Base-by-base conservation (phyloP, 2,113 vertebrate species). In the Muntiacus muntjak region DNA sequence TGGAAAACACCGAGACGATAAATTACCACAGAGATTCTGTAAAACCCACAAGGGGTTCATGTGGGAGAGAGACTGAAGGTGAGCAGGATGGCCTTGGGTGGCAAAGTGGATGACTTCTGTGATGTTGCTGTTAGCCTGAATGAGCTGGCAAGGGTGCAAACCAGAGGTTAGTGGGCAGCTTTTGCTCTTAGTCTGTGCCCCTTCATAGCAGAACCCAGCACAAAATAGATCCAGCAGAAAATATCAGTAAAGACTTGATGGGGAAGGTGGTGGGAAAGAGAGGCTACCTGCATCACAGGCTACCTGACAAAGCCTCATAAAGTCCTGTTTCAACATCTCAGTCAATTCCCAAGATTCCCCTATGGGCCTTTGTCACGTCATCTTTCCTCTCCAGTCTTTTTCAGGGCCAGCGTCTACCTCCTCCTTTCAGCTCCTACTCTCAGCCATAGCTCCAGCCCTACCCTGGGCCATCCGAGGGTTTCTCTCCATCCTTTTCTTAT, bases 1-100 rank as follows among this genome's bases (percentile, higher is more conserved):
- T 84, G 79, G 94, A 97, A 91, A 97, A 97, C 11, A 76, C 87
- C 7, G 3, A 94, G 60, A 50, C 52, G 79, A 97, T 97, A 97
- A 94, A 94, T 96, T n/a, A 96, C 95, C 87, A 74, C 82, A 93
- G 54, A 95, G 86, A 55, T 58, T 94, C 88, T 52, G 43, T 40
- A 81, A 94, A 62, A 55, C n/a, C 55, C 57, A 55, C 60, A 57
- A 92, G 84, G 88, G 54, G 45, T 90, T 87, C 28, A 5, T 10
- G 1, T 43, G 87, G 64, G 57, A 28, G 58, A 82, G n/a, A 89
- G n/a, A 7, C 10, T 1, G 21, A 60, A 60, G 82, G 76, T 1
- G 3, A 96, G 81, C 21, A 67, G 64, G 36, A 33, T 2, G 19
- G 74, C 14, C 92, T 71, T 94, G 57, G 21, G 12, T 64, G 84